Conservation (phyloP, 2,797 vertebrate genomes). For the Poeciliopsis paucimaculata region DNA sequence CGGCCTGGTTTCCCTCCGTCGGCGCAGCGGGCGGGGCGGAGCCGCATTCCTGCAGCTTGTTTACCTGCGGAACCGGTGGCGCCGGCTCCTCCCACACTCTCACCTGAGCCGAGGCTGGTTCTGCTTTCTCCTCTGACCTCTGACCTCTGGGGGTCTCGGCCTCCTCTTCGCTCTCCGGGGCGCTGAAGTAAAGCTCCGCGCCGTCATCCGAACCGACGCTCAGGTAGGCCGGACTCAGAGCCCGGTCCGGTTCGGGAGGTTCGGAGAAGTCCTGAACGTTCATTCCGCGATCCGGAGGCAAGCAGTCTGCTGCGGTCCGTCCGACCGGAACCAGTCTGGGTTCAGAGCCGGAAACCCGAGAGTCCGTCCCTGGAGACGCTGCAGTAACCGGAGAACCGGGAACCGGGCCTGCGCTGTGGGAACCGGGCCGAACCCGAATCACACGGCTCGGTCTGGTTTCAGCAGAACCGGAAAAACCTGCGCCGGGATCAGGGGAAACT, state of each 20-base stretch:
- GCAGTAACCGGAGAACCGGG: slow-evolving; percentile 34
- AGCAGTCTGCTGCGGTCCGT: slow-evolving; percentile 33
- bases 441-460: background rate
- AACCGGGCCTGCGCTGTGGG: slow-evolving; percentile 4
- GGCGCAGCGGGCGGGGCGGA: slow-evolving; percentile 41
- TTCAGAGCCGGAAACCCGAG: slow-evolving; percentile 58
- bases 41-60: slow-evolving; percentile 59
- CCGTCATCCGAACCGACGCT: slow-evolving; percentile 71
- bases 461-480: slow-evolving; percentile 2
- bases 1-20: slow-evolving; percentile 29
- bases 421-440: background rate
- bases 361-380: slow-evolving; percentile 42
- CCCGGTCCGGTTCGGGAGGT: background rate
- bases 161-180: slow-evolving; percentile 45
- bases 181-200: slow-evolving; percentile 70
- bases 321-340: slow-evolving; percentile 53
- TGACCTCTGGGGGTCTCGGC: background rate
- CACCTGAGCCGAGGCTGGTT: background rate
- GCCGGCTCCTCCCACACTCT: slow-evolving; percentile 40
- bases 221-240: slow-evolving; percentile 51
- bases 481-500: background rate
- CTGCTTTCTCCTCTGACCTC: background rate
- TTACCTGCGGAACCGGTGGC: slow-evolving; percentile 67
- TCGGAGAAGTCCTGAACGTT: background rate
- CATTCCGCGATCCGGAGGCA: background rate